These are phyloP conservation scores for Pseudanteris insignis DNA, from an alignment of 2,888 invertebrate genomes.

Conservation along the genomic window DNA sequence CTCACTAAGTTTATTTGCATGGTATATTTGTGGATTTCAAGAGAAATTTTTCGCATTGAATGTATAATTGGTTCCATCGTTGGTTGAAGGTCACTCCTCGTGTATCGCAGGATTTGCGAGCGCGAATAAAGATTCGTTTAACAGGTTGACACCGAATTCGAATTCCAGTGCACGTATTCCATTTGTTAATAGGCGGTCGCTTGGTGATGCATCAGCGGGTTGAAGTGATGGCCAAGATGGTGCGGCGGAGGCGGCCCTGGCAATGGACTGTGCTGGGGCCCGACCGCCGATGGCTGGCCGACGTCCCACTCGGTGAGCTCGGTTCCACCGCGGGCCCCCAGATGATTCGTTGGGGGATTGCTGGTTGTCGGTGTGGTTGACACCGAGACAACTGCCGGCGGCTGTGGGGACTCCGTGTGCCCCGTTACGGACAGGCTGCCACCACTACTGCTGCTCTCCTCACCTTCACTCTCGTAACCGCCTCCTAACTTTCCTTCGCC, in stretches of 20 bases:
- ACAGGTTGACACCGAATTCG: constrained; percentile 37
- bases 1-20: too few relatives aligned
- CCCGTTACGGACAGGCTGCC: constrained; percentile 78
- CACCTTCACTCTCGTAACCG: constrained; percentile 88
- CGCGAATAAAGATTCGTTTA: too few relatives aligned
- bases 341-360: constrained; percentile 44
- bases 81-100: too few relatives aligned
- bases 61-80: too few relatives aligned
- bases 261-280: constrained; percentile 70
- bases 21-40: too few relatives aligned
- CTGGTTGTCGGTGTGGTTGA: constrained; percentile 52
- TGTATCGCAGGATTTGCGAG: too few relatives aligned
- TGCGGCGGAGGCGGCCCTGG: constrained; percentile 76
- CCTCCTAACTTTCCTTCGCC: constrained; percentile 71
- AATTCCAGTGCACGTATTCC: constrained; percentile 37
- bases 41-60: too few relatives aligned
- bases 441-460: constrained; percentile 82
- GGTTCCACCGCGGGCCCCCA: constrained; percentile 49
- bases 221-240: constrained; percentile 72
- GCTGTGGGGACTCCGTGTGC: constrained; percentile 65
- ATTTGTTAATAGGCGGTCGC: constrained; percentile 61
- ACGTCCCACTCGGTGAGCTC: constrained; percentile 82
- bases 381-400: constrained; percentile 69
- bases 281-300: constrained; percentile 75
- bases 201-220: constrained; percentile 72